A percentile compares a stretch with the other conserved stretches of the same genome.
Evolutionary conservation across 2,113 vertebrate species (phyloP).

Genomic region (Cercopithecus mona): DNA sequence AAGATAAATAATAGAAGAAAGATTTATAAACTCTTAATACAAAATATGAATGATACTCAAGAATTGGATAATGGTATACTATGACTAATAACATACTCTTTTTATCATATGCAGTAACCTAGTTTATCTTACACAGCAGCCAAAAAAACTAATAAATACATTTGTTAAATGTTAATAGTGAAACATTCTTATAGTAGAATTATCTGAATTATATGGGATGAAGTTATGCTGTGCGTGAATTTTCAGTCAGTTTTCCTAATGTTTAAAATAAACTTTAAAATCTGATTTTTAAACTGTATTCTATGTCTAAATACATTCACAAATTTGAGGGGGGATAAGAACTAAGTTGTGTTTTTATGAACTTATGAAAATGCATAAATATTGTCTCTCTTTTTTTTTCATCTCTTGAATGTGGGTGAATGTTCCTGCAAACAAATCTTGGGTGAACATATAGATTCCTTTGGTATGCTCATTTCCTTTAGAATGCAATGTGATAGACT

Average conservation of each 20-base stretch:
- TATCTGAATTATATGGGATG: background rate
- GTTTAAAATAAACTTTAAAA: slow-evolving; percentile 45
- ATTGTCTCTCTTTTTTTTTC: slow-evolving; percentile 79
- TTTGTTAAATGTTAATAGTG: background rate
- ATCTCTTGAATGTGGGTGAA: slow-evolving; percentile 91
- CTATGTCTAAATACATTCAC: background rate
- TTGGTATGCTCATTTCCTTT: slow-evolving; percentile 91
- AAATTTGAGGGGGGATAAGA: slow-evolving; percentile 58
- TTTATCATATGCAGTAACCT: background rate
- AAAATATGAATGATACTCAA: background rate
- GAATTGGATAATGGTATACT: background rate
- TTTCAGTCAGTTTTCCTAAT: slow-evolving; percentile 42
- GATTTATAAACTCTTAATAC: slow-evolving; percentile 3
- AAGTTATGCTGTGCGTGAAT: background rate
- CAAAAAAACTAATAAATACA: background rate
- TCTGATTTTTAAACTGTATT: slow-evolving; percentile 33
- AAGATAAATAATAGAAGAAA: background rate
- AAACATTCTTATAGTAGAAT: slow-evolving; percentile 37
- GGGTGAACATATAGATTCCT: slow-evolving; percentile 91
- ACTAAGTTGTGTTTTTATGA: slow-evolving; percentile 77
- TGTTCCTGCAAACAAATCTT: slow-evolving; percentile 89
- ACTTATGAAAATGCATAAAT: slow-evolving; percentile 79
- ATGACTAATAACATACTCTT: background rate
- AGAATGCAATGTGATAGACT: slow-evolving; percentile 87
- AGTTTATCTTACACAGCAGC: background rate